phyloP scores from a whole-genome alignment of 2,797 vertebrate species.

The Cyclopterus lumpus region DNA sequence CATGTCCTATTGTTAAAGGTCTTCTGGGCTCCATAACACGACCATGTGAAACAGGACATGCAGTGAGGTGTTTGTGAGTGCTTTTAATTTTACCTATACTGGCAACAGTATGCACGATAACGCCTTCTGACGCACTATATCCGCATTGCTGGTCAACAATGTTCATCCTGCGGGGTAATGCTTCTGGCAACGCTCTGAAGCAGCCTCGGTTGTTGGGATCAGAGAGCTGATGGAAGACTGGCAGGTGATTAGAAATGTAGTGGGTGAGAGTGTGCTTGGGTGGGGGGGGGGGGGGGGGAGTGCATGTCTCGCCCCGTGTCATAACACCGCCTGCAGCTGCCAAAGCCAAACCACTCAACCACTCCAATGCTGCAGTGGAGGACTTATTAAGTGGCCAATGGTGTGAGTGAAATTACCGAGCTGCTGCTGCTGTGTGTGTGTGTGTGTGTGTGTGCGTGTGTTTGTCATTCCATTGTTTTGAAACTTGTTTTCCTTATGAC shows the following conservation, averaged over 20 bases:
- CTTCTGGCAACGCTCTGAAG: background rate
- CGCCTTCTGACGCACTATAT: background rate
- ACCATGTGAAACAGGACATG: slow-evolving; percentile 1
- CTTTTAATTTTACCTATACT: slow-evolving; percentile 4
- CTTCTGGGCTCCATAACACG: background rate
- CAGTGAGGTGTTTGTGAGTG: background rate
- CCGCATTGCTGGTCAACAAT: background rate
- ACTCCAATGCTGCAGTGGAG: slow-evolving; percentile 44
- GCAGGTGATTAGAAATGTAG: slow-evolving; percentile 38
- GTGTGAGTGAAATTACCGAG: slow-evolving; percentile 29
- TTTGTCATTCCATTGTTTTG: slow-evolving; percentile 2
- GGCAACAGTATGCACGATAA: background rate
- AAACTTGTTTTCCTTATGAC: slow-evolving; percentile 3
- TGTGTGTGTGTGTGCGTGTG: background rate
- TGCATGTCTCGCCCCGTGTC: slow-evolving; percentile 34
- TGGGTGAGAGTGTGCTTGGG: slow-evolving; percentile 14
- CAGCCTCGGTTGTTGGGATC: slow-evolving; percentile 15
- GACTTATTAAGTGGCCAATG: slow-evolving; percentile 47
- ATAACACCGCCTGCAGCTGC: slow-evolving; percentile 36
- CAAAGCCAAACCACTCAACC: slow-evolving; percentile 54
- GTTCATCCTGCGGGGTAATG: slow-evolving; percentile 4
- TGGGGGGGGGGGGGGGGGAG: background rate
- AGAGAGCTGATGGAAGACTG: slow-evolving; percentile 39
- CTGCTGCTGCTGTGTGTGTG: slow-evolving; percentile 5
- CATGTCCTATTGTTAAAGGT: background rate